These are phyloP conservation scores for Raillietiella orientalis DNA, from an alignment of 2,888 invertebrate species.

Conservation along the genomic window DNA sequence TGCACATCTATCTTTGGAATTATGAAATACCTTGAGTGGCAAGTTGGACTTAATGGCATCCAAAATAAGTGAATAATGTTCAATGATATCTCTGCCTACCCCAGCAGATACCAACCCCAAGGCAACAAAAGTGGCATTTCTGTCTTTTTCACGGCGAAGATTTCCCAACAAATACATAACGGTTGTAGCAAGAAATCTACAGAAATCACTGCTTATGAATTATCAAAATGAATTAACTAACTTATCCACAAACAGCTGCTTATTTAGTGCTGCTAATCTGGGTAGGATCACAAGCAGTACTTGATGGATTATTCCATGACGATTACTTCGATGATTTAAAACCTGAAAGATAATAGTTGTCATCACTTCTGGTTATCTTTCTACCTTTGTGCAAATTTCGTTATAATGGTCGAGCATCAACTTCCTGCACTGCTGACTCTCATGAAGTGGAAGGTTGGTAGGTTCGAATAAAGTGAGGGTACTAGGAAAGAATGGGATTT, in stretches of 20 bases:
- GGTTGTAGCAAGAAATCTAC: constrained; percentile 28
- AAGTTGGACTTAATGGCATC: constrained; percentile 38
- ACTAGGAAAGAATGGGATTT: too few species aligned
- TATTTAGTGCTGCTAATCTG: constrained; percentile 70
- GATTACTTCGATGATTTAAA: constrained; percentile 34
- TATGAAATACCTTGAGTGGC: constrained; percentile 21
- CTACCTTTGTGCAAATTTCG: too few species aligned
- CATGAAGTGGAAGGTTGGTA: neutral
- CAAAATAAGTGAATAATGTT: constrained; percentile 51
- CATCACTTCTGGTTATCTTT: too few species aligned
- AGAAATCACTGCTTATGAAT: constrained; percentile 3
- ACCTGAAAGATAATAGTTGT: too few species aligned
- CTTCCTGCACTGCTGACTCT: constrained; percentile 9
- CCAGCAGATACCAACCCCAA: constrained; percentile 69
- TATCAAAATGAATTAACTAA: constrained; percentile 9
- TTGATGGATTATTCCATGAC: constrained; percentile 51
- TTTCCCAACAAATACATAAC: constrained; percentile 42
- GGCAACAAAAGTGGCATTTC: constrained; percentile 56
- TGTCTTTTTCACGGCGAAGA: constrained; percentile 48
- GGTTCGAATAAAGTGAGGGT: constrained; percentile 3
- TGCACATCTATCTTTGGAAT: neutral
- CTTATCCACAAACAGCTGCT: constrained; percentile 36
- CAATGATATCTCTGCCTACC: constrained; percentile 42
- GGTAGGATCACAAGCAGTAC: constrained; percentile 58
- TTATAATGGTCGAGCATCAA: constrained; percentile 1